Evolutionary conservation across 2,113 vertebrate genomes (phyloP).

Genomic region (Sorex araneus): DNA sequence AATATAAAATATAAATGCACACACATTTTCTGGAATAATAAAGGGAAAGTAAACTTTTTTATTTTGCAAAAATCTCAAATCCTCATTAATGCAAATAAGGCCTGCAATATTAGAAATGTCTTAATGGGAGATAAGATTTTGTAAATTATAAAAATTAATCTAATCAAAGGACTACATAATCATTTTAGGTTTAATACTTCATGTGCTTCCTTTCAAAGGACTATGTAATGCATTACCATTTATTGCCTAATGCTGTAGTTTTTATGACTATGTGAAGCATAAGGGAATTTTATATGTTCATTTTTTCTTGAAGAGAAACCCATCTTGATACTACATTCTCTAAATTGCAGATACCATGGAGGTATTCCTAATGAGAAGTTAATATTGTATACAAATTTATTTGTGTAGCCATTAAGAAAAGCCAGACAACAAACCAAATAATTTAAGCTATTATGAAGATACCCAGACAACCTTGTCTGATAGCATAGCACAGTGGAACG

Average conservation of each 20-base stretch:
- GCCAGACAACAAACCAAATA: neutral
- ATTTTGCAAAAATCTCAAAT: constrained; percentile 16
- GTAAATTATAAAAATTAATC: constrained; percentile 58
- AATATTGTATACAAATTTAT: neutral
- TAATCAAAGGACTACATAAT: neutral
- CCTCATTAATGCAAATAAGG: constrained; percentile 64
- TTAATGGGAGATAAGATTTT: constrained; percentile 61
- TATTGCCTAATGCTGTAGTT: constrained; percentile 36
- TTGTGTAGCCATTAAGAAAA: neutral
- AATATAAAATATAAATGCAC: neutral
- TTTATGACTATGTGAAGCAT: constrained; percentile 66
- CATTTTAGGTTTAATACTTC: constrained; percentile 45
- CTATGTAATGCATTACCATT: constrained; percentile 41
- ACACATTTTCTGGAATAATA: neutral
- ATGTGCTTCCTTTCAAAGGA: constrained; percentile 56
- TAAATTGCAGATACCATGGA: neutral
- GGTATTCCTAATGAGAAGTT: neutral
- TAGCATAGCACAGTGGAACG: neutral
- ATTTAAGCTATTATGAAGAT: neutral
- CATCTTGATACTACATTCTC: constrained; percentile 50
- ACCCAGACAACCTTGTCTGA: neutral
- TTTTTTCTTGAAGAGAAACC: constrained; percentile 34
- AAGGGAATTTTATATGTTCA: constrained; percentile 36
- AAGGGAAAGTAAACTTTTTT: neutral
- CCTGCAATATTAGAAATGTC: constrained; percentile 48